Conservation (phyloP, 2,888 invertebrate species). For the Encarsia formosa region DNA sequence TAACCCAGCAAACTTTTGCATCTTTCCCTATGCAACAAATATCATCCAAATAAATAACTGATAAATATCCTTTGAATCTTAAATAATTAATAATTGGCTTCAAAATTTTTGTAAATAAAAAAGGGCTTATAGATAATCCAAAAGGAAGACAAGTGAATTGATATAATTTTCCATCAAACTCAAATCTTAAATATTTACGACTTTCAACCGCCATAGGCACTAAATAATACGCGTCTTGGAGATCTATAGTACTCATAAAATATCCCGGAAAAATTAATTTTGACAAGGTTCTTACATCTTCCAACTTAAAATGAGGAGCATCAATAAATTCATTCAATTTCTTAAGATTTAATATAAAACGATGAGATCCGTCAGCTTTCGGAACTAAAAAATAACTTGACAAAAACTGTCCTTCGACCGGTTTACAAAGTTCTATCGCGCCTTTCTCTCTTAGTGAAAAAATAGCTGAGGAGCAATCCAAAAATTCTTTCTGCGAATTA, state of each 20-base stretch:
- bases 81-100: constrained; percentile 26
- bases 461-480: constrained; percentile 1
- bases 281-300: constrained; percentile 20
- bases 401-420: constrained; percentile 8
- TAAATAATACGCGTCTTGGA: constrained; percentile 25
- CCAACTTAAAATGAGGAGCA: constrained; percentile 21
- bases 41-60: constrained; percentile 31
- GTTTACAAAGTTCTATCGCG: constrained; percentile 8
- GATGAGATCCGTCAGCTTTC: constrained; percentile 15
- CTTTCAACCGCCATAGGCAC: background rate
- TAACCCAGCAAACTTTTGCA: background rate
- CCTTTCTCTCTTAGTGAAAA: background rate
- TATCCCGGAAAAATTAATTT: constrained; percentile 10
- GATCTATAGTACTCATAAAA: constrained; percentile 25
- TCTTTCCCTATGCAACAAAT: constrained; percentile 5
- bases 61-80: constrained; percentile 14
- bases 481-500: background rate
- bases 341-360: constrained; percentile 25
- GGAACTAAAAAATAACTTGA: constrained; percentile 20
- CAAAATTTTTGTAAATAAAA: constrained; percentile 32
- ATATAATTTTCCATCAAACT: constrained; percentile 26
- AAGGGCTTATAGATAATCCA: constrained; percentile 31
- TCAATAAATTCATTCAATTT: constrained; percentile 20
- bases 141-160: constrained; percentile 32
- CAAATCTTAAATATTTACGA: constrained; percentile 31